Percentiles rank a stretch among this genome's conserved stretches.
Evolutionary conservation across 2,113 vertebrate species (phyloP).

Genomic region (Mustelus asterias): DNA sequence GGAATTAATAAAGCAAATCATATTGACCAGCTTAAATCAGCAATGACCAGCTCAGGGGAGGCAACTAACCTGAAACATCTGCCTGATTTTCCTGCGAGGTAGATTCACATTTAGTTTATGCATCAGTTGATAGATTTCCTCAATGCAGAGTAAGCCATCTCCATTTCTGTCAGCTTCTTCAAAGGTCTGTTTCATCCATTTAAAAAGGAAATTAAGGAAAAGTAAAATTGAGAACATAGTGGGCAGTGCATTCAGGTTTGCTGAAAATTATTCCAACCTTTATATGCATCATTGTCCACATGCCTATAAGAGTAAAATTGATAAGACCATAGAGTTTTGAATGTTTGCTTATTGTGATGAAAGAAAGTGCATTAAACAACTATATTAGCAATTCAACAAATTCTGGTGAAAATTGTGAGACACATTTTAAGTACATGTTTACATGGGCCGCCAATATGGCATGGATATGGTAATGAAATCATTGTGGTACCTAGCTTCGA

Average conservation of each 20-base stretch:
- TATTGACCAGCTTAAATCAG: not conserved
- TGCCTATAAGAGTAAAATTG: not conserved
- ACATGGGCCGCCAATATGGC: not conserved
- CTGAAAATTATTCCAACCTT: not conserved
- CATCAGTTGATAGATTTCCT: constrained; percentile 92
- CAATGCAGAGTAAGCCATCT: constrained; percentile 87
- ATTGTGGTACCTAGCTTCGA: not conserved
- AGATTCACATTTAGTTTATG: constrained; percentile 96
- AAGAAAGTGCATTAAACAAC: not conserved
- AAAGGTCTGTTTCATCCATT: constrained; percentile 95
- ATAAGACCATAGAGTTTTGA: not conserved
- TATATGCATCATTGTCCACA: not conserved
- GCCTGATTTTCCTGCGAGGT: constrained; percentile 89
- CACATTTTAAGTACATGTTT: not conserved
- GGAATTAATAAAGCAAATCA: not conserved
- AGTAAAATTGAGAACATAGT: not conserved
- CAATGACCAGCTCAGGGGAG: not conserved
- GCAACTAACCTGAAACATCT: constrained; percentile 92
- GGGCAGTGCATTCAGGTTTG: not conserved
- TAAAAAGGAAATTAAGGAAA: constrained; percentile 68
- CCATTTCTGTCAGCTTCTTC: constrained; percentile 96
- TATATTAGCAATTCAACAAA: not conserved
- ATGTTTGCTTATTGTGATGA: not conserved
- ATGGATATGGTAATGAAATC: not conserved
- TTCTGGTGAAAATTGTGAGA: not conserved